A percentile compares a stretch with the other conserved stretches of the same genome.
Evolutionary conservation across 2,113 vertebrate genomes (phyloP).

Genomic region (Poeciliopsis turrubarensis): DNA sequence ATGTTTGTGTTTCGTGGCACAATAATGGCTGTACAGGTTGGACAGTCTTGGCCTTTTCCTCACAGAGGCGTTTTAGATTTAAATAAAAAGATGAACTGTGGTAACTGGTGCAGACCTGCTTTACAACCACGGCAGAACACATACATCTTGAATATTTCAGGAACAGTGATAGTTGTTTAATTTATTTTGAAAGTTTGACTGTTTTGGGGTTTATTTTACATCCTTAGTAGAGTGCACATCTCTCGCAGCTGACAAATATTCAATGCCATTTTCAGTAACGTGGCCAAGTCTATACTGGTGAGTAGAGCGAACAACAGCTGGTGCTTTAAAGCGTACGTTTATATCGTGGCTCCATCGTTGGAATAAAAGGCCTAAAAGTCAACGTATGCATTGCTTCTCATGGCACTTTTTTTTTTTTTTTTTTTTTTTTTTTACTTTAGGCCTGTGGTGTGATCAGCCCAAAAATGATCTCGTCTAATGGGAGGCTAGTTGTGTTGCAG

Average conservation of each 20-base stretch:
- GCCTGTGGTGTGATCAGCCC: slow-evolving; percentile 74
- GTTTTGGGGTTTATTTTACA: slow-evolving; percentile 50
- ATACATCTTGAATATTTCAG: slow-evolving; percentile 56
- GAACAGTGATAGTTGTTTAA: slow-evolving; percentile 56
- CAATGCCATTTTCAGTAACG: slow-evolving; percentile 53
- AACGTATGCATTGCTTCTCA: slow-evolving; percentile 59
- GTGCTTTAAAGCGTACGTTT: slow-evolving; percentile 71
- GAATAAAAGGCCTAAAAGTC: slow-evolving; percentile 46
- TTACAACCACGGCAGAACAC: slow-evolving; percentile 43
- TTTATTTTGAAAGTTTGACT: slow-evolving; percentile 58
- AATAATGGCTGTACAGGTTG: slow-evolving; percentile 75
- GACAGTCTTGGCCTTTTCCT: slow-evolving; percentile 61
- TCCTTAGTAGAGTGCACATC: slow-evolving; percentile 48
- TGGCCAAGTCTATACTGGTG: slow-evolving; percentile 57
- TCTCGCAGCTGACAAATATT: slow-evolving; percentile 53
- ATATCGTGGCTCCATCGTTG: slow-evolving; percentile 67
- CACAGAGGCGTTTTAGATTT: slow-evolving; percentile 63
- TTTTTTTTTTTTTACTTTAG: slow-evolving; percentile 58
- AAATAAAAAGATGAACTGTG: slow-evolving; percentile 63
- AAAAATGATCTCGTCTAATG: slow-evolving; percentile 78
- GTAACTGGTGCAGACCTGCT: slow-evolving; percentile 61
- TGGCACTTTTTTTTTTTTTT: slow-evolving; percentile 32
- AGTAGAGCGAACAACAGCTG: slow-evolving; percentile 71
- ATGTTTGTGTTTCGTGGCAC: slow-evolving; percentile 79
- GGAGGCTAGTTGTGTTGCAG: slow-evolving; percentile 81